Percentiles rank a stretch among this genome's conserved stretches.
Conservation (phyloP, 2,797 vertebrate species). For the Thamnophis elegans region DNA sequence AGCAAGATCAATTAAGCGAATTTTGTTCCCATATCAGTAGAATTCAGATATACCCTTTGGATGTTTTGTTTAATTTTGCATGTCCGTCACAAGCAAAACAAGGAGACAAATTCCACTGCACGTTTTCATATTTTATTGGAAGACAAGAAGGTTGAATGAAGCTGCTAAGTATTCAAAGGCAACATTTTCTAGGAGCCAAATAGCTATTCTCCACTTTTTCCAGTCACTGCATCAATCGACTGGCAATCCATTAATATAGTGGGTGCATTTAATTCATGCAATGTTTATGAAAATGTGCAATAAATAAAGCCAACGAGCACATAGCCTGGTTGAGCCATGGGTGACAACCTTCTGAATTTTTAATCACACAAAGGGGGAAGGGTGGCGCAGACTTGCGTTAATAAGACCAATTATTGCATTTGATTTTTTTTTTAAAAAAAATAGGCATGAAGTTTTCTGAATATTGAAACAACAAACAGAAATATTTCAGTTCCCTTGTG, state of each 20-base stretch:
- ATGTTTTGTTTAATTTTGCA: background rate
- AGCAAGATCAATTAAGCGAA: background rate
- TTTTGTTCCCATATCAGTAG: background rate
- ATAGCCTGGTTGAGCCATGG: slow-evolving; percentile 62
- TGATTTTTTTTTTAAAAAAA: slow-evolving; percentile 37
- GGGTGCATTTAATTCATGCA: slow-evolving; percentile 67
- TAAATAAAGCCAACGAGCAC: slow-evolving; percentile 64
- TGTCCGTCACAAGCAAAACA: background rate
- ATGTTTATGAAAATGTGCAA: slow-evolving; percentile 67
- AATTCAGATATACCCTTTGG: background rate
- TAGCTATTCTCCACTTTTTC: slow-evolving; percentile 28
- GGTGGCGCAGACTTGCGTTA: slow-evolving; percentile 35
- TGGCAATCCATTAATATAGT: slow-evolving; percentile 61
- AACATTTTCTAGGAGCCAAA: slow-evolving; percentile 16
- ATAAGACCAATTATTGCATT: slow-evolving; percentile 55
- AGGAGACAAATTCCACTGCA: background rate
- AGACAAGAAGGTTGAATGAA: background rate
- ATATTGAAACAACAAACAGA: slow-evolving; percentile 13
- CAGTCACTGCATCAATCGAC: slow-evolving; percentile 53
- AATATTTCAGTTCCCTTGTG: background rate
- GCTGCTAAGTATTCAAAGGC: too few species aligned
- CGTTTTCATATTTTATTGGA: background rate
- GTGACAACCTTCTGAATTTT: slow-evolving; percentile 69
- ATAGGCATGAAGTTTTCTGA: slow-evolving; percentile 32
- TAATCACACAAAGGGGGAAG: slow-evolving; percentile 58